phyloP scores from a whole-genome alignment of 2,888 invertebrate genomes.

The Drosophila kuntzei region DNA sequence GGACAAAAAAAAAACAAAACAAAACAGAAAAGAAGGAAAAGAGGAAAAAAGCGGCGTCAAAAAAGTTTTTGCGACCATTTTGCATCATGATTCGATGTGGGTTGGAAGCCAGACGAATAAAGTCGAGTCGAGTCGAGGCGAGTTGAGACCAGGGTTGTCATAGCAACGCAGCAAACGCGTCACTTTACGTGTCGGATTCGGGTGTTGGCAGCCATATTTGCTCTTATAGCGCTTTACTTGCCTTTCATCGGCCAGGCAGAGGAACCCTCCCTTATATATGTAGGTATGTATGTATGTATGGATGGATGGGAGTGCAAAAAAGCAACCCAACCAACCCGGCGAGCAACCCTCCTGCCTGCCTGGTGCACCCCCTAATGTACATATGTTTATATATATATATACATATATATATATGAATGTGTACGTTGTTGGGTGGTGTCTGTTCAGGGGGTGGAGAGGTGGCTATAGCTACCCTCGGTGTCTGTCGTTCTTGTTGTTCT shows the following conservation, averaged over 20 bases:
- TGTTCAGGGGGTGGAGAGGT: not conserved
- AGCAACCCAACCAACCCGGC: slow-evolving; percentile 51
- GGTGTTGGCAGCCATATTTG: slow-evolving; percentile 86
- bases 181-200: slow-evolving; percentile 85
- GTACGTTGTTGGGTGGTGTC: not conserved
- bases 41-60: slow-evolving; percentile 22
- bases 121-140: not conserved
- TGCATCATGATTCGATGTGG: slow-evolving; percentile 13
- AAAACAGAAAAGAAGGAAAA: slow-evolving; percentile 1
- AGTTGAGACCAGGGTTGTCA: slow-evolving; percentile 78
- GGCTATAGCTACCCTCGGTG: slow-evolving; percentile 43
- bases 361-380: not conserved
- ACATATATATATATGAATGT: not conserved
- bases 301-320: not conserved
- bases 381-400: slow-evolving; percentile 2
- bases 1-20: slow-evolving; percentile 12
- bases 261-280: slow-evolving; percentile 58
- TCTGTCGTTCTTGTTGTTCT: slow-evolving; percentile 8
- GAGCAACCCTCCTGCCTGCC: slow-evolving; percentile 43
- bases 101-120: slow-evolving; percentile 1
- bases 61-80: slow-evolving; percentile 43
- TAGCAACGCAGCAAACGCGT: slow-evolving; percentile 84
- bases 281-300: not conserved
- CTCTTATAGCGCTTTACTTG: slow-evolving; percentile 84
- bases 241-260: slow-evolving; percentile 55